phyloP scores from a whole-genome alignment of 53 echinoderm and acorn worm genomes.

The Hippasteria phrygiana region DNA sequence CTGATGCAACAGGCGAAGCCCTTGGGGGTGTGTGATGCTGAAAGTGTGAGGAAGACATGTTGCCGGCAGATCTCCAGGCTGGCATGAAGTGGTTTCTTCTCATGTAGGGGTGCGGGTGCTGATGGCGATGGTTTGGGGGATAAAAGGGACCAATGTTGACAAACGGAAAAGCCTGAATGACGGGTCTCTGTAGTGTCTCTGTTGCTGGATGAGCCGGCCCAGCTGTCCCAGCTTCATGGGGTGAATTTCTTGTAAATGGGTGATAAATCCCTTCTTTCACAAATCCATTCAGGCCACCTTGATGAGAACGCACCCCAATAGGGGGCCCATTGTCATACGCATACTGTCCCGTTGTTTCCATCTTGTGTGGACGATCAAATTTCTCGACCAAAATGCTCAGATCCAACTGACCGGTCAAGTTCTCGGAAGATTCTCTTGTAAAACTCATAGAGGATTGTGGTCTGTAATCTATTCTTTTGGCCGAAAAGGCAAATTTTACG shows the following conservation, averaged over 20 bases:
- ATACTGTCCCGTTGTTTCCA: not conserved
- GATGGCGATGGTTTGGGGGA: not conserved
- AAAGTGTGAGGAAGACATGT: not conserved
- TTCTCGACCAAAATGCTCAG: slow-evolving; percentile 18
- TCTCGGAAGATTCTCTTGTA: not conserved
- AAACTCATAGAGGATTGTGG: not conserved
- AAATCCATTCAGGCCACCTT: slow-evolving; percentile 27
- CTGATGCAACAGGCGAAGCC: not conserved
- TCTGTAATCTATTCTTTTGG: not conserved
- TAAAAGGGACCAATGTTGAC: not conserved
- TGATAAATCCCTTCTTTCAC: slow-evolving; percentile 60
- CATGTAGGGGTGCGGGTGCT: slow-evolving; percentile 33
- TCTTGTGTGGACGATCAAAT: slow-evolving; percentile 26
- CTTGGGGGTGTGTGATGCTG: not conserved
- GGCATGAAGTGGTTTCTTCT: not conserved
- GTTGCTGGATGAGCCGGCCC: not conserved
- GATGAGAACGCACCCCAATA: not conserved
- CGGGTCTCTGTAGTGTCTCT: not conserved
- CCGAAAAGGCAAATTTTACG: slow-evolving; percentile 14
- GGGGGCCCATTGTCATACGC: not conserved
- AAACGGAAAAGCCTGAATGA: not conserved
- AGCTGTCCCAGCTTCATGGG: not conserved
- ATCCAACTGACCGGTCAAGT: not conserved
- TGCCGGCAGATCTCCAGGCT: not conserved
- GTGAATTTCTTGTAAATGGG: not conserved